These are phyloP conservation scores for Takifugu bimaculatus DNA, from an alignment of 2,113 vertebrate species.

Conservation along the genomic window DNA sequence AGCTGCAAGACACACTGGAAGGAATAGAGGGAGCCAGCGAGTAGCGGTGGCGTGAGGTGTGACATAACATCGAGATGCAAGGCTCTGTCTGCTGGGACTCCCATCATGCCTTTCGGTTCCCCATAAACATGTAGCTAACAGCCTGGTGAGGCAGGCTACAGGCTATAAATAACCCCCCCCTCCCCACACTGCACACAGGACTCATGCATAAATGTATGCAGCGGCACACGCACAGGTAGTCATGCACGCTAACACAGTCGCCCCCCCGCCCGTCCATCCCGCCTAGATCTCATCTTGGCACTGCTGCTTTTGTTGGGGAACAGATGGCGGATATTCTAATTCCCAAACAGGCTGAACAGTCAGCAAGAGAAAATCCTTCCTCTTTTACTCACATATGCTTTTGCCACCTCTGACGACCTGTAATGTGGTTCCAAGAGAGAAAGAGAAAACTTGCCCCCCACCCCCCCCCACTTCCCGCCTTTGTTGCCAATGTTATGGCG, in stretches of 20 bases:
- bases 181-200: slow-evolving; percentile 17
- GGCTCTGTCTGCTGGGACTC: slow-evolving; percentile 27
- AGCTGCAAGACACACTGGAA: no score
- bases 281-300: slow-evolving; percentile 44
- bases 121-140: slow-evolving; percentile 41
- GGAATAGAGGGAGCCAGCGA: background rate
- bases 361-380: slow-evolving; percentile 23
- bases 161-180: slow-evolving; percentile 49
- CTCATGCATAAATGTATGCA: slow-evolving; percentile 35
- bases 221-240: slow-evolving; percentile 22
- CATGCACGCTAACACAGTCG: slow-evolving; percentile 2
- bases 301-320: slow-evolving; percentile 30
- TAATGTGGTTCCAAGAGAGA: slow-evolving; percentile 6
- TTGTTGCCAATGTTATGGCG: background rate
- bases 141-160: slow-evolving; percentile 32
- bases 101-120: slow-evolving; percentile 44
- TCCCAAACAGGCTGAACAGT: slow-evolving; percentile 44
- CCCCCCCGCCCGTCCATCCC: slow-evolving; percentile 1
- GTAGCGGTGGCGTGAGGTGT: slow-evolving; percentile 14
- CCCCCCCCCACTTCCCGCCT: no score
- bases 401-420: slow-evolving; percentile 26
- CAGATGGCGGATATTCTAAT: slow-evolving; percentile 62
- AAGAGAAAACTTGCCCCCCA: no score
- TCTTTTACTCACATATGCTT: slow-evolving; percentile 10
- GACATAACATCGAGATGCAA: slow-evolving; percentile 36